These are phyloP conservation scores for Rhopalosiphum maidis DNA, from an alignment of 1,140 invertebrate species.

Conservation along the genomic window DNA sequence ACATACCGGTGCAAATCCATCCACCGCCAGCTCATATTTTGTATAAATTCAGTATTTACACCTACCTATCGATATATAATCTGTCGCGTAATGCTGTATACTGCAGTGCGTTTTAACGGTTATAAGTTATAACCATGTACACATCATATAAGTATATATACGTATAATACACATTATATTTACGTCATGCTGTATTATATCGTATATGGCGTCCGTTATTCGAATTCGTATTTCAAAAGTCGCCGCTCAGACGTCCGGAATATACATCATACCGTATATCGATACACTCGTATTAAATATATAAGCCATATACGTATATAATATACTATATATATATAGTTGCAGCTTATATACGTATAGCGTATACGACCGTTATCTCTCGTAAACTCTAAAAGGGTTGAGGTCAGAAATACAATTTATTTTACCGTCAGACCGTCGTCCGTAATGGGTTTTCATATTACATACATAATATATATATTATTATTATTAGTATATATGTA, in stretches of 20 bases:
- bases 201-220: not conserved
- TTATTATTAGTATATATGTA: too few species aligned
- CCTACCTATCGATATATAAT: not conserved
- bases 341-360: not conserved
- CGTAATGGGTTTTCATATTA: not conserved
- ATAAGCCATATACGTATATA: not conserved
- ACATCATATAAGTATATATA: not conserved
- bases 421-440: not conserved
- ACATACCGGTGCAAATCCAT: not conserved
- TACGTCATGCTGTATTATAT: not conserved
- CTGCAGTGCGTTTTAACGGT: not conserved
- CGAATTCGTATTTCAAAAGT: not conserved
- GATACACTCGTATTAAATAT: not conserved
- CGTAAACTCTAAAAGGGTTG: slow-evolving; percentile 25
- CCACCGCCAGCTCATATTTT: not conserved
- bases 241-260: not conserved
- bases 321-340: not conserved
- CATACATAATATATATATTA: not conserved
- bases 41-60: not conserved
- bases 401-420: slow-evolving; percentile 16
- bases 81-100: not conserved
- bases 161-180: not conserved
- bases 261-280: not conserved
- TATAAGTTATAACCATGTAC: not conserved
- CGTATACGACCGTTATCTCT: not conserved